Conservation (phyloP, 2,888 invertebrate genomes). For the Lissonota sp. region DNA sequence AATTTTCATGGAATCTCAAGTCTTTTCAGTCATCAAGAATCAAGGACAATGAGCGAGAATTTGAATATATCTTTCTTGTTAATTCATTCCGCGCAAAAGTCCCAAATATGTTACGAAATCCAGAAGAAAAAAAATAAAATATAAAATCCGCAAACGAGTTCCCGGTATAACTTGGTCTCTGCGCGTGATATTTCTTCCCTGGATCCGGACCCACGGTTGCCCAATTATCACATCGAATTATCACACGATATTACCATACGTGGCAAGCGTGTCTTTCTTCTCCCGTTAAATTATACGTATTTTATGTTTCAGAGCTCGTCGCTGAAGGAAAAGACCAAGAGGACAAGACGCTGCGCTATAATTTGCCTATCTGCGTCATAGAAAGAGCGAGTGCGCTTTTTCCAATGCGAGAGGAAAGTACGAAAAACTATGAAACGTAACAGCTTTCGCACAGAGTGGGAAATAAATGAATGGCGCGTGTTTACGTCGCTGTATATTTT, state of each 20-base stretch:
- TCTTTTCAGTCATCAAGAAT: background rate
- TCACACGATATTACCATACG: slow-evolving; percentile 7
- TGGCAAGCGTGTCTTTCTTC: background rate
- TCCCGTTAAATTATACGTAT: slow-evolving; percentile 9
- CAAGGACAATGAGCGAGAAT: slow-evolving; percentile 37
- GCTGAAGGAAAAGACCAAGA: slow-evolving; percentile 16
- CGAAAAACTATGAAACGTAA: slow-evolving; percentile 11
- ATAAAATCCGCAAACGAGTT: slow-evolving; percentile 48
- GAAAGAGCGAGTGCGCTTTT: slow-evolving; percentile 14
- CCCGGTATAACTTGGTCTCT: slow-evolving; percentile 20
- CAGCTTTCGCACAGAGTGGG: slow-evolving; percentile 20
- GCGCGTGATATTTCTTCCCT: background rate
- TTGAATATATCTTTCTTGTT: slow-evolving; percentile 29
- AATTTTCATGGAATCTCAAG: slow-evolving; percentile 6
- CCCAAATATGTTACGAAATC: slow-evolving; percentile 47
- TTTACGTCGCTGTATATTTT: slow-evolving; percentile 19
- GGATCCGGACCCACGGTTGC: slow-evolving; percentile 32
- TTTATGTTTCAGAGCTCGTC: background rate
- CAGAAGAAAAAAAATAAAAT: background rate
- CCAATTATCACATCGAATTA: slow-evolving; percentile 35
- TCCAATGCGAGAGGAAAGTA: slow-evolving; percentile 10
- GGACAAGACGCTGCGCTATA: background rate
- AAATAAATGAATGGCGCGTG: slow-evolving; percentile 40
- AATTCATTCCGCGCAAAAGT: slow-evolving; percentile 19
- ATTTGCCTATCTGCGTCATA: slow-evolving; percentile 25